phyloP scores from a whole-genome alignment of 2,888 invertebrate genomes.

The Euzophera pinguis region DNA sequence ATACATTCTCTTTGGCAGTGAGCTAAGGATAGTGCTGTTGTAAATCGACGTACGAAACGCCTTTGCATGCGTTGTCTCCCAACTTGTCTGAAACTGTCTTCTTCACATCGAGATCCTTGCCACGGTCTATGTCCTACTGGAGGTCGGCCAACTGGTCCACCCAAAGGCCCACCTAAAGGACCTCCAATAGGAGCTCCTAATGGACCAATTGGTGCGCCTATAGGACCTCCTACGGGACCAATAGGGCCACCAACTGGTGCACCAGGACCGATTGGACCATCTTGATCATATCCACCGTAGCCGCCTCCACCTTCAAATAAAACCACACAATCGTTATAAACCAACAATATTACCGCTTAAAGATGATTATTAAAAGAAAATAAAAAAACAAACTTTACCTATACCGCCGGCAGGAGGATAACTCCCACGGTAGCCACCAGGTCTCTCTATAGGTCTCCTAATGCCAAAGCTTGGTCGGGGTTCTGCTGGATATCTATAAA shows the following conservation, averaged over 20 bases:
- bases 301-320: constrained; percentile 30
- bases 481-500: constrained; percentile 59
- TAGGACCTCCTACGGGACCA: constrained; percentile 27
- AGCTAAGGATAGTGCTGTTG: constrained; percentile 85
- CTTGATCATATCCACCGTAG: constrained; percentile 62
- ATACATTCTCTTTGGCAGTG: constrained; percentile 93
- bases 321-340: neutral
- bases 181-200: constrained; percentile 53
- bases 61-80: constrained; percentile 89
- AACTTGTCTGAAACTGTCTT: constrained; percentile 91
- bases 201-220: constrained; percentile 38
- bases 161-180: constrained; percentile 51
- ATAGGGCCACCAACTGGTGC: constrained; percentile 31
- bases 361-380: neutral
- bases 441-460: constrained; percentile 59
- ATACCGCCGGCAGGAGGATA: constrained; percentile 55
- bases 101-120: constrained; percentile 86
- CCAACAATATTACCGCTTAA: neutral
- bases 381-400: constrained; percentile 29
- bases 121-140: constrained; percentile 57
- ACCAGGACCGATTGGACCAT: constrained; percentile 31
- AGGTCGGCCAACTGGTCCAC: constrained; percentile 48
- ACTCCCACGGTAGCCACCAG: constrained; percentile 75
- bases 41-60: constrained; percentile 86
- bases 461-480: constrained; percentile 62